These are phyloP conservation scores for Eira barbara DNA, from an alignment of 2,113 vertebrate genomes.

Conservation along the genomic window DNA sequence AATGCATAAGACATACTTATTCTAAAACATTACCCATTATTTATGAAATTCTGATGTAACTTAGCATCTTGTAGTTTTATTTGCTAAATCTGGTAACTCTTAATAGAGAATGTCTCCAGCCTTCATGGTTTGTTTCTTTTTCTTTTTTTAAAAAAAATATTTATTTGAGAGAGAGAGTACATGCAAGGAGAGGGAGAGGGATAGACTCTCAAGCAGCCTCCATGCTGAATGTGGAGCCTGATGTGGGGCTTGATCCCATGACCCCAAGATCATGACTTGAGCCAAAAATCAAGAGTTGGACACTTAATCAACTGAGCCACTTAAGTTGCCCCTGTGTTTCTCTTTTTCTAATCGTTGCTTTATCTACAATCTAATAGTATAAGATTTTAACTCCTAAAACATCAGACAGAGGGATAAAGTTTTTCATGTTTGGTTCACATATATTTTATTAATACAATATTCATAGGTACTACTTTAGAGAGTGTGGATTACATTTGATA, in stretches of 20 bases:
- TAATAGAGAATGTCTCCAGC: not conserved
- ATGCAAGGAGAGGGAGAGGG: not conserved
- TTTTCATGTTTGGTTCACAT: not conserved
- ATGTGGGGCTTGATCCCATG: not conserved
- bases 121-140: not conserved
- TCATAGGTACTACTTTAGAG: not conserved
- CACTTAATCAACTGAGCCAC: not conserved
- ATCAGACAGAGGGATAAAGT: not conserved
- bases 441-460: not conserved
- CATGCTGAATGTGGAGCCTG: not conserved
- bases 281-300: not conserved
- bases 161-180: not conserved
- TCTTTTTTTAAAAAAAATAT: not conserved
- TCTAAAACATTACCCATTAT: not conserved
- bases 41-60: slow-evolving; percentile 40
- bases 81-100: slow-evolving; percentile 7
- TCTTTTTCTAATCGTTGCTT: not conserved
- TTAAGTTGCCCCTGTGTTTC: not conserved
- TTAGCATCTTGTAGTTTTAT: not conserved
- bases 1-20: not conserved
- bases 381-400: slow-evolving; percentile 23
- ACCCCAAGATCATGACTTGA: not conserved
- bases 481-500: not conserved
- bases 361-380: not conserved
- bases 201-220: not conserved